Conservation (phyloP, 2,113 vertebrate species). For the Phalacrocorax aristotelis region DNA sequence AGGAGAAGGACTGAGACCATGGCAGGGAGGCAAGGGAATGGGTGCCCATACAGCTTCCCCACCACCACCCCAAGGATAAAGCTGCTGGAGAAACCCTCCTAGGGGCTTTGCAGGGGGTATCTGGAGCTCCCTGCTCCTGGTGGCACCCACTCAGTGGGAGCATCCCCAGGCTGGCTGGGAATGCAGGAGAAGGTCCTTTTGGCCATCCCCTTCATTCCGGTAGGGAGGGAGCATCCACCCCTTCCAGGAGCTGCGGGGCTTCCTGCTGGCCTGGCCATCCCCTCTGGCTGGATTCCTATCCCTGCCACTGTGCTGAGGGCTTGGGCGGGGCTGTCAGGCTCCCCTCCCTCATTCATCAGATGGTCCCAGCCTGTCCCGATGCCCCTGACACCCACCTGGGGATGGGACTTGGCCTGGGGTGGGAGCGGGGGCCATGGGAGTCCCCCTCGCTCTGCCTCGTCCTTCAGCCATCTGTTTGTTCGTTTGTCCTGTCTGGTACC, state of each 20-base stretch:
- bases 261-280: background rate
- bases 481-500: background rate
- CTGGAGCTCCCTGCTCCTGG: background rate
- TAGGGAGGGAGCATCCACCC: background rate
- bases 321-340: background rate
- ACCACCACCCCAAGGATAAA: background rate
- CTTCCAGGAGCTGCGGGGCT: background rate
- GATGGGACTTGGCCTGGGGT: background rate
- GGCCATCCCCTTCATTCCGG: background rate
- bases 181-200: background rate
- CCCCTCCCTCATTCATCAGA: background rate
- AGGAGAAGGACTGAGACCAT: constrained; percentile 73
- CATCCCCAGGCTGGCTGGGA: background rate
- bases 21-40: background rate
- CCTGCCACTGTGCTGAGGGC: background rate
- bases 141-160: background rate
- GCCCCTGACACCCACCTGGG: background rate
- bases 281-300: background rate
- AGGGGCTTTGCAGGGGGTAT: background rate
- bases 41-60: background rate
- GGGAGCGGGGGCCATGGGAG: background rate
- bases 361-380: background rate
- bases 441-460: background rate
- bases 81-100: background rate
- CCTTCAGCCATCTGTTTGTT: background rate